Evolutionary conservation across 2,888 invertebrate genomes (phyloP).

Genomic region (Sesia bembeciformis): DNA sequence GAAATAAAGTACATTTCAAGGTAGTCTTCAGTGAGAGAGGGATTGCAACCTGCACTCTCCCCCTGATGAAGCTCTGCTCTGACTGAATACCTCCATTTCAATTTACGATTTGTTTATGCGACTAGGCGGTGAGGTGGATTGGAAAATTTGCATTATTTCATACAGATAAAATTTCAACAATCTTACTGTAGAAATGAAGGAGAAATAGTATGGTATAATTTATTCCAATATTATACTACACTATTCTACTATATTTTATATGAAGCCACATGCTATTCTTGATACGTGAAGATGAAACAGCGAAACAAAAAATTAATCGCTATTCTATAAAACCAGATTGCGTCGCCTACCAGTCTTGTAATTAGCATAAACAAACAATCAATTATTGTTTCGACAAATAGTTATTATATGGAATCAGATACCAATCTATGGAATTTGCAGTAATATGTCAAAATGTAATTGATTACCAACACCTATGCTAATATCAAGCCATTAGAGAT

Average conservation of each 20-base stretch:
- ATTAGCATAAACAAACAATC: conserved; percentile 57
- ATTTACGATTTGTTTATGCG: no score
- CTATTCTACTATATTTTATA: not conserved
- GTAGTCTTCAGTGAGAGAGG: no score
- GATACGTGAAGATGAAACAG: conserved; percentile 38
- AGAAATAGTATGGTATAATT: no score
- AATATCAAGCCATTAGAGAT: conserved; percentile 18
- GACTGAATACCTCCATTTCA: no score
- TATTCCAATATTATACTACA: no score
- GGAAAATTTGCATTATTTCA: no score
- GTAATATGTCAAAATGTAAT: conserved; percentile 43
- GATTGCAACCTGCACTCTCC: no score
- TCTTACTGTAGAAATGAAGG: no score
- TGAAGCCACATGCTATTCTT: conserved; percentile 19
- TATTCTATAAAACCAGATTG: conserved; percentile 60
- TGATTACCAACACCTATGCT: conserved; percentile 39
- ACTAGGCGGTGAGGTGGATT: no score
- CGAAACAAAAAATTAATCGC: conserved; percentile 52
- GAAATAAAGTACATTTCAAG: no score
- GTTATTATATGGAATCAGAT: conserved; percentile 45
- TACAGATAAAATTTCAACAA: no score
- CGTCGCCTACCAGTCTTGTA: conserved; percentile 46
- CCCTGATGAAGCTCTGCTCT: no score
- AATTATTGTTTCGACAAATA: conserved; percentile 67
- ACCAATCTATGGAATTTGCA: conserved; percentile 42